Evolutionary conservation across 2,113 vertebrate species (phyloP).

Genomic region (Dinomys branickii): DNA sequence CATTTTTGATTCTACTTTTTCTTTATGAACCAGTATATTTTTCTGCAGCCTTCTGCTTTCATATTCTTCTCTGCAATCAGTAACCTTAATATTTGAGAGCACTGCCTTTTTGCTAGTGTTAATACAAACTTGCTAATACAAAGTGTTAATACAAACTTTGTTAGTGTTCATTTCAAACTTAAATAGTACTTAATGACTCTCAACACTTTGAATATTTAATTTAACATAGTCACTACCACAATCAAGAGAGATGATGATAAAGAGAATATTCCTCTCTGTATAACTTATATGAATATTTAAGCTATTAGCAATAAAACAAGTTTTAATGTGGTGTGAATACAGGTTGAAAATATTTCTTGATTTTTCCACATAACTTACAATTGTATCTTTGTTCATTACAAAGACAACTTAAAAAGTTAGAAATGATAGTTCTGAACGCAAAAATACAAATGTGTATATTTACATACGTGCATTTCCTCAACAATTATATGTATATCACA

Average conservation of each 20-base stretch:
- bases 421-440: neutral
- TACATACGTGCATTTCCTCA: neutral
- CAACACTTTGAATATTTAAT: neutral
- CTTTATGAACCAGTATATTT: neutral
- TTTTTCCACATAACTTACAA: neutral
- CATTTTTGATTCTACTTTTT: neutral
- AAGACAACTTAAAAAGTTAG: neutral
- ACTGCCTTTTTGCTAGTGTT: neutral
- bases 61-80: neutral
- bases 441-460: neutral
- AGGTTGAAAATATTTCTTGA: neutral
- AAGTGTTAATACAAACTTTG: too few relatives aligned
- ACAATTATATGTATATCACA: neutral
- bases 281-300: neutral
- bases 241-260: neutral
- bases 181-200: neutral
- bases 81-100: neutral
- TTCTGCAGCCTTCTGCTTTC: neutral
- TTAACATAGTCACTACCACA: neutral
- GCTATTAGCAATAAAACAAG: neutral
- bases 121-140: too few relatives aligned
- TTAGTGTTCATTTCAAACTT: constrained; percentile 49
- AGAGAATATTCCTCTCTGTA: neutral
- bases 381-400: neutral
- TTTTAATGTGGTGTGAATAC: neutral